phyloP scores from a whole-genome alignment of 2,797 vertebrate genomes.

The Danio aesculapii region DNA sequence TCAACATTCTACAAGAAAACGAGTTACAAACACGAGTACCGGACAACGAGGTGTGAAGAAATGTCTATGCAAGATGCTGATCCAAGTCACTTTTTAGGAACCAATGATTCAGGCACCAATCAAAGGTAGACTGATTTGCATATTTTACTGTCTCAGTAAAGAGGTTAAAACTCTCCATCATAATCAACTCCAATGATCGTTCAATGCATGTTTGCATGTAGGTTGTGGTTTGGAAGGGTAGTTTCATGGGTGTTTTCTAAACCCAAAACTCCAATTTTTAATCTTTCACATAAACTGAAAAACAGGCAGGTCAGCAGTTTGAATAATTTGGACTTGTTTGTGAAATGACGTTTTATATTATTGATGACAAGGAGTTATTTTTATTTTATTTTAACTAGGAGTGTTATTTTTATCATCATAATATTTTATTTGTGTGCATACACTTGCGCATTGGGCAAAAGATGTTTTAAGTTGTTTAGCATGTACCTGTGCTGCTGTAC shows the following conservation, averaged over 20 bases:
- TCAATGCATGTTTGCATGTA: background rate
- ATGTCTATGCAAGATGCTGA: background rate
- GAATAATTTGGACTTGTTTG: background rate
- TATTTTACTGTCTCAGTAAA: background rate
- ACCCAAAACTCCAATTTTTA: background rate
- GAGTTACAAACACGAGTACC: background rate
- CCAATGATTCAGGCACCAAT: background rate
- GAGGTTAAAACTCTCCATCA: background rate
- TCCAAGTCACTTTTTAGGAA: background rate
- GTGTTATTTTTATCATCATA: too few species aligned
- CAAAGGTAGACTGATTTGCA: constrained; percentile 25
- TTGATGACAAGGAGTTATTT: too few species aligned
- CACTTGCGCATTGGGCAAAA: too few species aligned
- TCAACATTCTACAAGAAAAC: background rate
- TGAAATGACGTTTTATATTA: too few species aligned
- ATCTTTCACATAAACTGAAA: background rate
- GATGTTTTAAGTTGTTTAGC: background rate
- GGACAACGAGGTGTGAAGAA: background rate
- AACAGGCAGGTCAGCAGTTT: background rate
- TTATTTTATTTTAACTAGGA: too few species aligned
- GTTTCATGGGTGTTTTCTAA: background rate
- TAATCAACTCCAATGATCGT: background rate
- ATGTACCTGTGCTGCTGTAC: background rate
- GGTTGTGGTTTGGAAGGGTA: background rate
- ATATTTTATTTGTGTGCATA: too few species aligned